Evolutionary conservation across 2,888 invertebrate genomes (phyloP).

Genomic region (Melanostoma scalare): DNA sequence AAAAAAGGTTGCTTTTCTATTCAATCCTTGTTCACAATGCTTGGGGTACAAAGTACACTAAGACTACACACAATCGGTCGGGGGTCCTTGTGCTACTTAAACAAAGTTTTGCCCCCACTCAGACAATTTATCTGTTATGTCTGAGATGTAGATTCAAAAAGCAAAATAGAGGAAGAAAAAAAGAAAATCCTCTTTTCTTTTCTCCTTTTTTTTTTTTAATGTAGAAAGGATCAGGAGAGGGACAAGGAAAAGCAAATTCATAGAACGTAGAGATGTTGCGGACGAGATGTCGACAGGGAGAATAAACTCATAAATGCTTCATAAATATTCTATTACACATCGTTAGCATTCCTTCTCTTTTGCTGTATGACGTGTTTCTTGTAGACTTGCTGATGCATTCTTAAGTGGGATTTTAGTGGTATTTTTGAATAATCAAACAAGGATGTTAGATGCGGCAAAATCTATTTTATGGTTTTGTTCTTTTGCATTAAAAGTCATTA

Average conservation of each 20-base stretch:
- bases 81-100: constrained; percentile 49
- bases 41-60: neutral
- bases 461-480: neutral
- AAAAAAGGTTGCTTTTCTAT: neutral
- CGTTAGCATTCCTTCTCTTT: constrained; percentile 49
- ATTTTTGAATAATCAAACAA: constrained; percentile 2
- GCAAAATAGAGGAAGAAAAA: neutral
- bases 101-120: constrained; percentile 29
- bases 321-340: constrained; percentile 67
- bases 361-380: neutral
- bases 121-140: constrained; percentile 50
- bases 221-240: neutral
- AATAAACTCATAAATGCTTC: constrained; percentile 57
- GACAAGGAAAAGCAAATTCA: neutral
- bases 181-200: neutral
- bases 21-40: constrained; percentile 14
- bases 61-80: constrained; percentile 20
- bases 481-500: neutral
- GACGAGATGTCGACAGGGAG: constrained; percentile 30
- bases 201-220: no score
- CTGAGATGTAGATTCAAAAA: constrained; percentile 30
- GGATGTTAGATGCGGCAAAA: constrained; percentile 1
- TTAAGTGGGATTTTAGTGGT: constrained; percentile 15
- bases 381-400: constrained; percentile 35
- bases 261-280: constrained; percentile 1